Base-by-base conservation (phyloP, 1,140 invertebrate genomes). In the Orius insidiosus region DNA sequence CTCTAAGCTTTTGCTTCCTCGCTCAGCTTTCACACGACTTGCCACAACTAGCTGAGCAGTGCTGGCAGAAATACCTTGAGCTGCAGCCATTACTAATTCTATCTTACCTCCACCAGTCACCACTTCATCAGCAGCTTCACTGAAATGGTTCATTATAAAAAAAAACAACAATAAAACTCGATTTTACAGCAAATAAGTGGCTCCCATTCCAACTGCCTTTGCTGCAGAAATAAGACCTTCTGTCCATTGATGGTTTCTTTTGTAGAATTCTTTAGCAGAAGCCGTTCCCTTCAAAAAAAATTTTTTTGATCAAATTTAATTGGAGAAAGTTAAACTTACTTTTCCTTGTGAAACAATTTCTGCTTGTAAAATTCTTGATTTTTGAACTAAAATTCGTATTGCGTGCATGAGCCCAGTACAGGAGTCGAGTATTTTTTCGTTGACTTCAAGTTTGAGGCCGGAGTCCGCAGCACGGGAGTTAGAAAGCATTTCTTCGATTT, bases 191-290 rank as follows among this genome's bases (percentile, higher is more conserved):
- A 98, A 67, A 54, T 93, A 78, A 59, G 88, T 90, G 15, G 93
- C 94, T 41, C 87, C 92, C 60, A 88, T 80, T 1, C 88, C 96
- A 8, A 98, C 92, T 24, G 92, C 82, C 64, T 98, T 98, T 0
- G 94, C 90, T 13, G 95, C 96, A 24, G 95, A 98, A 53, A 99
- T 86, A 10, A 98, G 71, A 7, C 95, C 96, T 66, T 98, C 92
- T 0, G 93, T 96, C 94, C 94, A 98, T 59, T 94, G 82, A 62
- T 96, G 92, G 65, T 99, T 98, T 54, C 89, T 70, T 61, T 96
- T 92, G 64, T 98, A 99, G 68, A 98, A 98, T 58, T 98, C 94
- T 60, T 68, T 83, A 2, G 76, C 78, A 16, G 80, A 80, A 2
- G 78, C 74, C 19, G 80, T 78, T 9, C 85, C 80, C 79, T 80